Conservation (phyloP, 2,797 vertebrate genomes). For the Eospalax fontanierii region DNA sequence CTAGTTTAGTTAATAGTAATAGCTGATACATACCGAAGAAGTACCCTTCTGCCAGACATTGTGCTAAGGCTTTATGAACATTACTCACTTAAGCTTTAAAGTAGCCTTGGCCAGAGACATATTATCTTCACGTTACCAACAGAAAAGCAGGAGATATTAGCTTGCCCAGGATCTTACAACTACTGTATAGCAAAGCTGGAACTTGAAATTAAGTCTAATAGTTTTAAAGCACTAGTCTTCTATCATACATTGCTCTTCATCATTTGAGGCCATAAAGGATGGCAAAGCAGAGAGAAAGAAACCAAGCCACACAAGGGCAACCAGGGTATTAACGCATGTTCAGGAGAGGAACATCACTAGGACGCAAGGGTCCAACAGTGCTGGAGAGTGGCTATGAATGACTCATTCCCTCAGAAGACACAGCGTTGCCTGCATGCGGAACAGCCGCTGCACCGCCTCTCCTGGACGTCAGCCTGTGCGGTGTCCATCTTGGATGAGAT, state of each 20-base stretch:
- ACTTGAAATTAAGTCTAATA: constrained; percentile 1
- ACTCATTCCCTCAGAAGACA: not conserved
- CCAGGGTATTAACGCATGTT: not conserved
- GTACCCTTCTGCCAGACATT: not conserved
- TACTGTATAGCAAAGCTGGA: not conserved
- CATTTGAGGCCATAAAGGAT: not conserved
- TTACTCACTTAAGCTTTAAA: not conserved
- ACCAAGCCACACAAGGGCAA: not conserved
- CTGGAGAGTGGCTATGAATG: not conserved
- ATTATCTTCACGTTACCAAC: not conserved
- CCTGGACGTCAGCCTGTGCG: not conserved
- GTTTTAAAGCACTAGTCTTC: not conserved
- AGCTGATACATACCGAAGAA: not conserved
- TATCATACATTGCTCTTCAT: not conserved
- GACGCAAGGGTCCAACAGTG: not conserved
- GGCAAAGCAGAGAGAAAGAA: not conserved
- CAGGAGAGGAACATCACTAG: not conserved
- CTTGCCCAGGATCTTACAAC: not conserved
- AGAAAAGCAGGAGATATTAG: not conserved
- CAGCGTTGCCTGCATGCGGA: not conserved
- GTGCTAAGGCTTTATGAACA: not conserved
- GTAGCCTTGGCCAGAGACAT: not conserved
- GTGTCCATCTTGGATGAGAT: not conserved
- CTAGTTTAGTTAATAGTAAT: not conserved
- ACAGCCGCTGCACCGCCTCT: not conserved